Base-by-base conservation (phyloP, 2,113 vertebrate species). In the Naja naja region DNA sequence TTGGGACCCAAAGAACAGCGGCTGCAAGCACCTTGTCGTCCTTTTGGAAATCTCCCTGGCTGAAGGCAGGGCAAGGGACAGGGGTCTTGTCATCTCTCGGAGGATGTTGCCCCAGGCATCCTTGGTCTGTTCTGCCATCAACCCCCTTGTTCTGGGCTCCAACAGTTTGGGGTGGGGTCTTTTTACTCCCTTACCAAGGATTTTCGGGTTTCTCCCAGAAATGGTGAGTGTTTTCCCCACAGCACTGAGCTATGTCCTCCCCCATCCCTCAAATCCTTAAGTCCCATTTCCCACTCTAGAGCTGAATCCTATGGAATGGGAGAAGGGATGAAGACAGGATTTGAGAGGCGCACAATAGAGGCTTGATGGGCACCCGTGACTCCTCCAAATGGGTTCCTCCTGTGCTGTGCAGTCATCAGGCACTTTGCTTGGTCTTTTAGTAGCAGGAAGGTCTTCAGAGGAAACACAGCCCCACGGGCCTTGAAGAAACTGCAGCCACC, bases 151-250 rank as follows among this genome's bases (percentile, higher is more conserved):
- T 23, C 8, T 20, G 20, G 27, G n/a, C 16, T 39, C n/a, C 90
- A 49, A 8, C 0, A 27, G 14, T 6, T 27, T 27, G 12, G 20
- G 85, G 22, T 11, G 43, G 39, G 8, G 4, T 58, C 6, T 74
- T 2, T 9, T n/a, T 54, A 27, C 25, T 91, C 52, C 8, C 0
- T 5, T 5, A 0, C 39, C 16, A 18, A 43, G 23, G 2, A 30
- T 43, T 91, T 74, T 20, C 0, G 10, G 45, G 14, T 16, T 9
- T 53, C 52, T 49, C 39, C 30, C 25, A 53, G 12, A 27, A 39
- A 25, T 30, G 45, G 87, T 10, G 25, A 1, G 7, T 30, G 1
- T 45, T n/a, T 60, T 3, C 12, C 47, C 49, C 52, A 54, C 3
- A 34, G 30, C 27, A 9, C 88, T 12, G 1, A 34, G 25, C 34